A percentile compares a stretch with the other conserved stretches of the same genome.
Conservation (phyloP, 2,888 invertebrate species). For the Lomographa bimaculata region DNA sequence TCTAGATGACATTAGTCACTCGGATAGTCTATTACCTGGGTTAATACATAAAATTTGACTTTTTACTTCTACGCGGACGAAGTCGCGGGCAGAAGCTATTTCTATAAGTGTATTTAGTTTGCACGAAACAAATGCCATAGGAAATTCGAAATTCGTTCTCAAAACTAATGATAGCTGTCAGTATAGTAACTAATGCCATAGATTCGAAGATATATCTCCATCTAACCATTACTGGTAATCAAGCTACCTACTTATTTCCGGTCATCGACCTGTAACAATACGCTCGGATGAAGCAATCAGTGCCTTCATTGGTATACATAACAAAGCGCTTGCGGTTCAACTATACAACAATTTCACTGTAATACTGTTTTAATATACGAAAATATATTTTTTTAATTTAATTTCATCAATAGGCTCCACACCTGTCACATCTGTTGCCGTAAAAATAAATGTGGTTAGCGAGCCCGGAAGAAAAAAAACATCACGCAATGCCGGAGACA, state of each 20-base stretch:
- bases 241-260: conserved; percentile 26
- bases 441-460: conserved; percentile 2
- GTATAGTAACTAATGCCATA: conserved; percentile 8
- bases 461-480: conserved; percentile 2
- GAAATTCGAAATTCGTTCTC: conserved; percentile 8
- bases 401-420: conserved; percentile 30
- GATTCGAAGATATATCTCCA: conserved; percentile 11
- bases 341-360: conserved; percentile 62
- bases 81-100: too few relatives aligned
- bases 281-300: conserved; percentile 33
- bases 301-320: conserved; percentile 22
- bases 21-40: too few relatives aligned
- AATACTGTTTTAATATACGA: conserved; percentile 70
- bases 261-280: conserved; percentile 26
- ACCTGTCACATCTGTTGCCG: conserved; percentile 51
- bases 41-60: too few relatives aligned
- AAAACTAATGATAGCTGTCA: conserved; percentile 3
- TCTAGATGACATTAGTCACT: too few relatives aligned
- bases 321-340: conserved; percentile 66
- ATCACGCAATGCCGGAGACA: conserved; percentile 5
- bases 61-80: too few relatives aligned
- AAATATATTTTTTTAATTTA: conserved; percentile 29
- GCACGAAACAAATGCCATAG: too few relatives aligned
- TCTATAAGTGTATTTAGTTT: too few relatives aligned
- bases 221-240: conserved; percentile 7